Evolutionary conservation across 2,797 vertebrate genomes (phyloP).

Genomic region (Melanogrammus aeglefinus): DNA sequence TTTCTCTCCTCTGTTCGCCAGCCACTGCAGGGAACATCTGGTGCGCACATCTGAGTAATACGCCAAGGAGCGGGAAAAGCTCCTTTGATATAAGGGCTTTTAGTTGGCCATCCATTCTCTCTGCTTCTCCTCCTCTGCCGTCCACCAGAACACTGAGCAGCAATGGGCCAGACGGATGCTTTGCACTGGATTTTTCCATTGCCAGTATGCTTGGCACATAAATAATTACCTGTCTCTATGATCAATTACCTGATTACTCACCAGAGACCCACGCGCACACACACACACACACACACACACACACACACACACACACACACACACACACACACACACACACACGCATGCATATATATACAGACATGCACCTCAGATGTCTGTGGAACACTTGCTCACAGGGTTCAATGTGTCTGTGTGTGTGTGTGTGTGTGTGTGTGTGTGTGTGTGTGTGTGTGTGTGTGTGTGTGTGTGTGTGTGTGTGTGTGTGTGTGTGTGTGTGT

Average conservation of each 20-base stretch:
- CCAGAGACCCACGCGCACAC: slow-evolving; percentile 60
- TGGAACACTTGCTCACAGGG: background rate
- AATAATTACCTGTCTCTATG: slow-evolving; percentile 81
- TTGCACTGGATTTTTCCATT: slow-evolving; percentile 69
- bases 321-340: slow-evolving; percentile 43
- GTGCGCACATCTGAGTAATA: slow-evolving; percentile 23
- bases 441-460: too few species aligned
- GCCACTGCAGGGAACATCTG: slow-evolving; percentile 33
- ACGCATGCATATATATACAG: slow-evolving; percentile 6
- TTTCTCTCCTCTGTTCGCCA: background rate
- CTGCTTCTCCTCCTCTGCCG: slow-evolving; percentile 52
- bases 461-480: slow-evolving; percentile 7
- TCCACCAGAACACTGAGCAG: slow-evolving; percentile 59
- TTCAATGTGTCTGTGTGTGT: background rate
- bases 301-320: slow-evolving; percentile 4
- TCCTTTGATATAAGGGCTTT: slow-evolving; percentile 46
- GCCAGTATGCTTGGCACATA: slow-evolving; percentile 70
- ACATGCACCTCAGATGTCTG: background rate
- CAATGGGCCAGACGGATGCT: slow-evolving; percentile 63
- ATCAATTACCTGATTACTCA: slow-evolving; percentile 82
- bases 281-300: slow-evolving; percentile 11
- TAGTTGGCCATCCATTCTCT: slow-evolving; percentile 52
- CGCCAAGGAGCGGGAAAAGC: slow-evolving; percentile 12
- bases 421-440: too few species aligned
- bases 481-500: too few species aligned